Base-by-base conservation (phyloP, 2,113 vertebrate species). In the Nettapus auritus region DNA sequence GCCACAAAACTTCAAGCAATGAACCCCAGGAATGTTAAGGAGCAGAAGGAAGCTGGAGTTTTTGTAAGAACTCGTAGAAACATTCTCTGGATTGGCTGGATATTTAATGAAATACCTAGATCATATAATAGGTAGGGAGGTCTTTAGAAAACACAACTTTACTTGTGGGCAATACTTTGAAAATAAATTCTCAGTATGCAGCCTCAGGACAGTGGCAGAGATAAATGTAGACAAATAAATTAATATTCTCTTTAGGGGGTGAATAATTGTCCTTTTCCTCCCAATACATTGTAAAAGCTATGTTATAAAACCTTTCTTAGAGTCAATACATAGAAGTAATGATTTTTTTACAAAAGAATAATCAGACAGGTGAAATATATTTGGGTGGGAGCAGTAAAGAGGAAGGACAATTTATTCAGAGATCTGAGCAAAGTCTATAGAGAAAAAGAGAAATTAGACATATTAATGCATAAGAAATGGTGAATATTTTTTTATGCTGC, bases 301-400 rank as follows among this genome's bases (percentile, higher is more conserved):
- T 48, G 2, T 77, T 48, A 34, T 18, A 77, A 83, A 86, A 88
- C 6, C 6, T 29, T 31, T 38, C n/a, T 53, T 83, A 13, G 2
- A 55, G 10, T 66, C 62, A 67, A 50, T 55, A n/a, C 4, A 8
- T 50, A 42, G 8, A 88, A 70, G 8, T 8, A 9, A 3, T 77
- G 19, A 34, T 28, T 70, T 83, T 48, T 48, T 70, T 59, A 44
- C 15, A 55, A 33, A 62, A 59, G 6, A 73, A 3, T 8, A 62
- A 18, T 9, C 0, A 2, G 6, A 21, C 3, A 31, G 4, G 2
- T 63, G 8, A 82, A 46, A 73, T 1, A 8, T 48, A 38, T 15
- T 69, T 22, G 63, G 21, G 6, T 36, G 4, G 13, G 23, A 80
- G 8, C 31, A 46, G 28, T 22, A 55, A 57, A 75, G 15, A 85